These are phyloP conservation scores for Parnassius apollo DNA, from an alignment of 2,888 invertebrate species.

Conservation along the genomic window DNA sequence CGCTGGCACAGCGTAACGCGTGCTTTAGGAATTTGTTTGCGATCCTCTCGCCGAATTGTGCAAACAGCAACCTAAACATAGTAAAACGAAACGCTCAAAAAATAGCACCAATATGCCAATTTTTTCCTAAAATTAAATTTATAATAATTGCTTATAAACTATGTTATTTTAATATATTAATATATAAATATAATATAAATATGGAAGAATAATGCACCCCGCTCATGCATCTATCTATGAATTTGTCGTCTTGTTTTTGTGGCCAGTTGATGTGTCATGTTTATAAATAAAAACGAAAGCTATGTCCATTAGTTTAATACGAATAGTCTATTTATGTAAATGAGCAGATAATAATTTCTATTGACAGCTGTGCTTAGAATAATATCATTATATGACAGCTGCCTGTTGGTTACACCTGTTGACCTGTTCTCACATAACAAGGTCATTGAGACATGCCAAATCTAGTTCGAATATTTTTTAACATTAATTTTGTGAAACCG, in stretches of 20 bases:
- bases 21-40: conserved; percentile 83
- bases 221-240: not conserved
- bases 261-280: not conserved
- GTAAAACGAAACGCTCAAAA: too few relatives aligned
- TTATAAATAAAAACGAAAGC: not conserved
- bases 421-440: conserved; percentile 13
- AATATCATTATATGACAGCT: not conserved
- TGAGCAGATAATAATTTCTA: not conserved
- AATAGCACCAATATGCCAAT: too few relatives aligned
- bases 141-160: too few relatives aligned
- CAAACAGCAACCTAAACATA: conserved; percentile 88
- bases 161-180: too few relatives aligned
- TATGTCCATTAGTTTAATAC: conserved; percentile 4
- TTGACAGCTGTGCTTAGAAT: not conserved
- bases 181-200: too few relatives aligned
- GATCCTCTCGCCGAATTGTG: conserved; percentile 87
- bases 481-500: too few relatives aligned
- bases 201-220: too few relatives aligned
- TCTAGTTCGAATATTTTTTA: not conserved
- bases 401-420: conserved; percentile 5
- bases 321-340: conserved; percentile 6
- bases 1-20: conserved; percentile 83
- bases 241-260: not conserved
- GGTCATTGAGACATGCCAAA: conserved; percentile 1
- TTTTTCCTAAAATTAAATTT: too few relatives aligned